These are phyloP conservation scores for Eolophus roseicapilla DNA, from an alignment of 2,113 vertebrate species.

Conservation along the genomic window DNA sequence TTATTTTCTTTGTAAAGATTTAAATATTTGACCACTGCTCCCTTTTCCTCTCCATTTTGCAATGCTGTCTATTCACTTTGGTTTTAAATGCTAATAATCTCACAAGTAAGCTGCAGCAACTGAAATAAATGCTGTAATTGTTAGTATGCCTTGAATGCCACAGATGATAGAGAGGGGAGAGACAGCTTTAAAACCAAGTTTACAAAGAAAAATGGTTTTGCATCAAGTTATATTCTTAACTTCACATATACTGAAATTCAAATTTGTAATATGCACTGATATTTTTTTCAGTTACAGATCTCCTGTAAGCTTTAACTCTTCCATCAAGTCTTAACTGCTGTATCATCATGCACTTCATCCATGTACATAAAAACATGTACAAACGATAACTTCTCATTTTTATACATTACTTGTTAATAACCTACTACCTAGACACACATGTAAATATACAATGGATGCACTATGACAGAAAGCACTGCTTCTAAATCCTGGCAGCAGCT, in stretches of 20 bases:
- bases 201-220: neutral
- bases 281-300: neutral
- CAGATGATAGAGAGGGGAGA: neutral
- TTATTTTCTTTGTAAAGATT: neutral
- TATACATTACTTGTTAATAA: neutral
- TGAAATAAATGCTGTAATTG: neutral
- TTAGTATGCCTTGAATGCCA: neutral
- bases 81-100: neutral
- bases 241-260: neutral
- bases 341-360: neutral
- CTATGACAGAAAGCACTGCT: neutral
- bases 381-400: neutral
- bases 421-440: neutral
- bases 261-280: neutral
- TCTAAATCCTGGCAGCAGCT: neutral
- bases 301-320: neutral
- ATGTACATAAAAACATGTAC: neutral
- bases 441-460: neutral
- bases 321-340: neutral
- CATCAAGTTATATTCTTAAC: neutral
- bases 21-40: neutral
- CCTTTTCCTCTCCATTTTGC: neutral
- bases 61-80: neutral
- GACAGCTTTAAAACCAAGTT: neutral
- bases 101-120: neutral